phyloP scores from a whole-genome alignment of 2,113 vertebrate species.

The Amphiprion ocellaris region DNA sequence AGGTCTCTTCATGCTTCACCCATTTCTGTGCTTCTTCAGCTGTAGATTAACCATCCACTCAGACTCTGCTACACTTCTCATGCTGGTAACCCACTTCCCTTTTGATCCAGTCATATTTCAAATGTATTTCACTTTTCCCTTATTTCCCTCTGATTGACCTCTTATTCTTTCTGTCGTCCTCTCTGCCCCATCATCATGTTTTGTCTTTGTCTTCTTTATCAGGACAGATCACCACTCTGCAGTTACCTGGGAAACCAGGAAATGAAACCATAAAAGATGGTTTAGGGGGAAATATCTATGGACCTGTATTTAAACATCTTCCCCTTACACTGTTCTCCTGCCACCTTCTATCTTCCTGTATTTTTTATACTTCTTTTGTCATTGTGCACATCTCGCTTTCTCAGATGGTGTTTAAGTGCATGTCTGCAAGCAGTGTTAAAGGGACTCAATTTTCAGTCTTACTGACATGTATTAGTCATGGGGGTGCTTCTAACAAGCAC shows the following conservation, averaged over 20 bases:
- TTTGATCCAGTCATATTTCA: conserved; percentile 24
- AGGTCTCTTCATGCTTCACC: conserved; percentile 6
- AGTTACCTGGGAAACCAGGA: conserved; percentile 52
- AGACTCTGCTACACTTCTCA: not conserved
- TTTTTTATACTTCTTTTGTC: conserved; percentile 38
- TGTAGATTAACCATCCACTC: not conserved
- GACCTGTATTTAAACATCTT: conserved; percentile 40
- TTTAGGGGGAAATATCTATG: conserved; percentile 25
- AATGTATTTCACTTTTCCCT: not conserved
- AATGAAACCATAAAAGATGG: conserved; percentile 55
- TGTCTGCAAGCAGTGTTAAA: conserved; percentile 28
- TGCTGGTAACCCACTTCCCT: not conserved
- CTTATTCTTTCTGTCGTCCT: not conserved
- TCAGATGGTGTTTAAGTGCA: conserved; percentile 26
- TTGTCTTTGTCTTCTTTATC: conserved; percentile 45
- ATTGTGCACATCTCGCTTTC: conserved; percentile 12
- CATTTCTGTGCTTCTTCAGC: conserved; percentile 12
- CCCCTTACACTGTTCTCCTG: not conserved
- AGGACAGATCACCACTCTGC: conserved; percentile 37
- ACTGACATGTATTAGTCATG: conserved; percentile 40
- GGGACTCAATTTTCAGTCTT: conserved; percentile 19
- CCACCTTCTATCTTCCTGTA: not conserved
- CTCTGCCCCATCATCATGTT: conserved; percentile 8
- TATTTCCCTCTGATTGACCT: conserved; percentile 18
- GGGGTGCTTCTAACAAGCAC: conserved; percentile 1